Conservation (phyloP, 2,888 invertebrate genomes). For the Lottia scabra region DNA sequence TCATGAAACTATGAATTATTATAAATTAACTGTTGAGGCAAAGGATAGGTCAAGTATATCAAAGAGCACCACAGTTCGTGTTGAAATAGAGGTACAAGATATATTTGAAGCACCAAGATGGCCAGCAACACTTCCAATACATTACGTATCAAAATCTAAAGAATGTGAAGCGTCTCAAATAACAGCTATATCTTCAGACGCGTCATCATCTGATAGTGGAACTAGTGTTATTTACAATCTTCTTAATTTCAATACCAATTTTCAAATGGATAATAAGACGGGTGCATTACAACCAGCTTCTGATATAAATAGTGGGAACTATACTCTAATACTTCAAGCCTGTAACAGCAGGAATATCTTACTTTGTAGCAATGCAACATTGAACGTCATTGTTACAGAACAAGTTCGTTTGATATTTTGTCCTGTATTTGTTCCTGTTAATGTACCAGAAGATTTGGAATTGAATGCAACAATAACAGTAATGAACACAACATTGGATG, state of each 20-base stretch:
- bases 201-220: conserved; percentile 17
- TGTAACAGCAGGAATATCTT: conserved; percentile 18
- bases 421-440: conserved; percentile 24
- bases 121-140: conserved; percentile 24
- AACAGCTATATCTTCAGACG: conserved; percentile 25
- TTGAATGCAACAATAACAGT: not conserved
- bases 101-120: conserved; percentile 33
- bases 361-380: conserved; percentile 26
- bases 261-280: conserved; percentile 23
- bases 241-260: conserved; percentile 22
- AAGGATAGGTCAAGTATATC: conserved; percentile 29
- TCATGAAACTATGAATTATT: conserved; percentile 15
- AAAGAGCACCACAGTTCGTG: conserved; percentile 16
- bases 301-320: not conserved
- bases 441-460: conserved; percentile 21
- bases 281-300: conserved; percentile 18
- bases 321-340: conserved; percentile 21
- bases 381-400: conserved; percentile 24
- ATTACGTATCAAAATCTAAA: conserved; percentile 22
- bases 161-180: conserved; percentile 20
- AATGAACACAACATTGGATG: not conserved
- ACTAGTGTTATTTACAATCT: conserved; percentile 24
- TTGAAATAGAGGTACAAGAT: conserved; percentile 24
- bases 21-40: conserved; percentile 17
- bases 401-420: conserved; percentile 28